phyloP scores from a whole-genome alignment of 2,888 invertebrate genomes.

The Oithona nana region DNA sequence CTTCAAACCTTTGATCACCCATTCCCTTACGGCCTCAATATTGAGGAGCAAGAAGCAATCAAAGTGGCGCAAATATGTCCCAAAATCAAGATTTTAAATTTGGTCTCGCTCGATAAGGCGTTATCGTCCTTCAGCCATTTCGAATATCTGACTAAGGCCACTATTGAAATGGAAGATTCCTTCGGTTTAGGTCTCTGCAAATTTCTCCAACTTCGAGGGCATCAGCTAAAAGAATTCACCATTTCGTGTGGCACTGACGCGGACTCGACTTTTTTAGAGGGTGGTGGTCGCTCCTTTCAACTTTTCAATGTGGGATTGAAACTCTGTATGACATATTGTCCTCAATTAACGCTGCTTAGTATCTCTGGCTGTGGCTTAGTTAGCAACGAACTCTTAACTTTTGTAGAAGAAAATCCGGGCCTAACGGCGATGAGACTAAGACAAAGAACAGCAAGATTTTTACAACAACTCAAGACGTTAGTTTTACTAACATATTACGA shows the following conservation, averaged over 20 bases:
- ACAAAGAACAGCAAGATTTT: too few relatives aligned
- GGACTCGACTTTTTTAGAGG: not conserved
- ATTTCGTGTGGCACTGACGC: not conserved
- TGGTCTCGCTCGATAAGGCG: not conserved
- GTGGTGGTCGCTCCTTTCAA: slow-evolving; percentile 1
- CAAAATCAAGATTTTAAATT: not conserved
- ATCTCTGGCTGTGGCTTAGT: not conserved
- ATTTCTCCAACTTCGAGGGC: not conserved
- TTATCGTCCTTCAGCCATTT: not conserved
- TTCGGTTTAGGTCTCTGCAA: not conserved
- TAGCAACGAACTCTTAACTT: not conserved
- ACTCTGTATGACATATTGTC: not conserved
- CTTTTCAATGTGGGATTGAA: not conserved
- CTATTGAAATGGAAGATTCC: not conserved
- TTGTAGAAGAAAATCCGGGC: not conserved
- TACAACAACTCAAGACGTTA: not conserved
- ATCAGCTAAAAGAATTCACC: not conserved
- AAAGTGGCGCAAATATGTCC: not conserved
- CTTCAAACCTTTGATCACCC: not conserved
- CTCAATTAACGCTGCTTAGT: not conserved
- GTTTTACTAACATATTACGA: not conserved
- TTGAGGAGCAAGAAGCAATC: not conserved
- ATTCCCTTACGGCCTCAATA: not conserved
- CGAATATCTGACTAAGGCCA: not conserved
- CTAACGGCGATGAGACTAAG: too few relatives aligned